Evolutionary conservation across 2,113 vertebrate genomes (phyloP).

Genomic region (Pteronura brasiliensis): DNA sequence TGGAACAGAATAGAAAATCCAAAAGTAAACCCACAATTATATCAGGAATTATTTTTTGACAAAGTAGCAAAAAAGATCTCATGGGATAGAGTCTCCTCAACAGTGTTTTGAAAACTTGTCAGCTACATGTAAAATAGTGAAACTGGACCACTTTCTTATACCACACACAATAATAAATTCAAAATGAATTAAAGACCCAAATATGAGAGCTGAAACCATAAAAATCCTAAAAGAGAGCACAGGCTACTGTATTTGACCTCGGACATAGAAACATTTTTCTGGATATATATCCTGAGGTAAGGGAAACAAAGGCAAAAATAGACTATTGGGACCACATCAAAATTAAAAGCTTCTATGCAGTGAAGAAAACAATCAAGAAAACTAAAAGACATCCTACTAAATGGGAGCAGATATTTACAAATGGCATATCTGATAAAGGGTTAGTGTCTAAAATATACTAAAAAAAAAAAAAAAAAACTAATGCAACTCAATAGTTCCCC

Average conservation of each 20-base stretch:
- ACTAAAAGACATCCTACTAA: not conserved
- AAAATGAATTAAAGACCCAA: not conserved
- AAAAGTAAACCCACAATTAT: not conserved
- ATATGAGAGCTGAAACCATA: not conserved
- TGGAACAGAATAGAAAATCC: not conserved
- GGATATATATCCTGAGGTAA: not conserved
- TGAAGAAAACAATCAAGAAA: not conserved
- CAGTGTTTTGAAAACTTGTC: not conserved
- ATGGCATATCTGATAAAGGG: not conserved
- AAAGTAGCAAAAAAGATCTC: not conserved
- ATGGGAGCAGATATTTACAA: not conserved
- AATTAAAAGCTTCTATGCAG: not conserved
- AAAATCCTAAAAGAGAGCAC: not conserved
- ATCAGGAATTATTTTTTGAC: not conserved
- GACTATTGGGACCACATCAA: not conserved
- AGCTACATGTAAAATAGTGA: not conserved
- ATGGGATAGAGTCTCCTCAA: not conserved
- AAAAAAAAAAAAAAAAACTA: not conserved
- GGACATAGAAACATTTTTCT: not conserved
- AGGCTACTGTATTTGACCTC: not conserved
- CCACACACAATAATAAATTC: no score
- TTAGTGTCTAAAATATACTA: not conserved
- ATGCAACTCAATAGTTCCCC: not conserved
- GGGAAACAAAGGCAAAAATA: not conserved
- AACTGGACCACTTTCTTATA: not conserved